Base-by-base conservation (phyloP, 2,888 invertebrate species). In the Urechis unicinctus region DNA sequence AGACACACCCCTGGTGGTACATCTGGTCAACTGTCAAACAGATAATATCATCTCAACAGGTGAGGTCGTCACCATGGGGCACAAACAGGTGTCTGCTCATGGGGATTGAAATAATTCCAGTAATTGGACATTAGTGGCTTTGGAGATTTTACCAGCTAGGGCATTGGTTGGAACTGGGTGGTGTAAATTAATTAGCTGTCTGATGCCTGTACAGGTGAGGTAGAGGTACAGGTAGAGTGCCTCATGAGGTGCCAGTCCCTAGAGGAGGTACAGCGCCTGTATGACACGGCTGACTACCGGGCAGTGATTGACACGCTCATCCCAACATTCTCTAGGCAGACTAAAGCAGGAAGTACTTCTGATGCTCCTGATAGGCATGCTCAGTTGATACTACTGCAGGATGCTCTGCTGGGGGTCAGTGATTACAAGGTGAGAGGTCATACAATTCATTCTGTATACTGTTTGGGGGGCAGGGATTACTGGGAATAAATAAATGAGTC, bases 341-440 rank as follows among this genome's bases (percentile, higher is more conserved):
- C 36, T 13, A 9, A 17, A 9, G 17, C 9, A 36, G 36, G 36
- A 17, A 36, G 9, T 22, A 26, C 6, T 5, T 25, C 44, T 21
- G 58, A 55, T 53, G 65, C 69, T 61, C 78, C 80, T 2, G 81
- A 82, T 57, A 73, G 83, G 42, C 77, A 79, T 45, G 75, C 80
- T 25, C 83, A 83, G 66, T 70, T 83, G 28, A 67, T 77, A 17
- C 78, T 87, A 53, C 80, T 88, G 59, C 78, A 87, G 58, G 86
- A 88, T 57, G 83, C 86, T 44, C 82, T 86, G 57, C 85, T 84
- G 83, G 83, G 85, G 54, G 74, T 85, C 41, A 80, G 83, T 55
- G 82, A 84, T 55, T 80, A 50, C 48, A 58, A 46, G 55, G 58
- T 58, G 36, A 47, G 42, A 28, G n/a, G n/a, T n/a, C n/a, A n/a